phyloP scores from a whole-genome alignment of 2,113 vertebrate genomes.

The Pongo pygmaeus region DNA sequence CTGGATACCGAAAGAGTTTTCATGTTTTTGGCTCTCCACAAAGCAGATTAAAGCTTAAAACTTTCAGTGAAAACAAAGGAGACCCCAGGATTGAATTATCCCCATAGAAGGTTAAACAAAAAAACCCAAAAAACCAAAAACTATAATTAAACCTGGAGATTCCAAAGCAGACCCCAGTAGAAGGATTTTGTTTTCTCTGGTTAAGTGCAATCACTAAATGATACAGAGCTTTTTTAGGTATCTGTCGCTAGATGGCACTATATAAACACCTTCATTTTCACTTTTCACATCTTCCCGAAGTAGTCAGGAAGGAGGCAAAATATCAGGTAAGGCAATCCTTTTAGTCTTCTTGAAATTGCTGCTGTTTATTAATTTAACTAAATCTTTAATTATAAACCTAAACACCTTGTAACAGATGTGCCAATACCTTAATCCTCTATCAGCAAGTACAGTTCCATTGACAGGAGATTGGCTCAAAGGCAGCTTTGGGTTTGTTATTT shows the following conservation, averaged over 20 bases:
- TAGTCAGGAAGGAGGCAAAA: slow-evolving; percentile 12
- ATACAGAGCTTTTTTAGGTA: rapidly evolving
- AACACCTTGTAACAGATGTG: not conserved
- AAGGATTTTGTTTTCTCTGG: not conserved
- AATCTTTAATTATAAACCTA: slow-evolving; percentile 47
- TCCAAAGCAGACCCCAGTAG: not conserved
- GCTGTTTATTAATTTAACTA: slow-evolving; percentile 44
- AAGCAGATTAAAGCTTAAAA: slow-evolving; percentile 38
- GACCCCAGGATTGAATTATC: not conserved
- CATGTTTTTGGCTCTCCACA: not conserved
- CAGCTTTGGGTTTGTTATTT: slow-evolving; percentile 20
- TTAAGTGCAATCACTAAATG: not conserved
- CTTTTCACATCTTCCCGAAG: not conserved
- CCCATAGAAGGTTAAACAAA: not conserved
- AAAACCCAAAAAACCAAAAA: not conserved
- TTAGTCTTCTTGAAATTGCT: slow-evolving; percentile 43
- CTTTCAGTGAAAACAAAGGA: not conserved
- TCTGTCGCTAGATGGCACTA: slow-evolving; percentile 82
- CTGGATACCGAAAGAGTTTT: not conserved
- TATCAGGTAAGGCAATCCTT: not conserved
- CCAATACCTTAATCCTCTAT: not conserved
- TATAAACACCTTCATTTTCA: slow-evolving; percentile 63
- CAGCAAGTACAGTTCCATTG: not conserved
- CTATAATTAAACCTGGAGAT: slow-evolving; percentile 10
- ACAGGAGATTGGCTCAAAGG: not conserved